Percentiles rank a stretch among this genome's conserved stretches.
These are phyloP conservation scores for Cygnus olor DNA, from an alignment of 2,797 vertebrate species.

Conservation along the genomic window DNA sequence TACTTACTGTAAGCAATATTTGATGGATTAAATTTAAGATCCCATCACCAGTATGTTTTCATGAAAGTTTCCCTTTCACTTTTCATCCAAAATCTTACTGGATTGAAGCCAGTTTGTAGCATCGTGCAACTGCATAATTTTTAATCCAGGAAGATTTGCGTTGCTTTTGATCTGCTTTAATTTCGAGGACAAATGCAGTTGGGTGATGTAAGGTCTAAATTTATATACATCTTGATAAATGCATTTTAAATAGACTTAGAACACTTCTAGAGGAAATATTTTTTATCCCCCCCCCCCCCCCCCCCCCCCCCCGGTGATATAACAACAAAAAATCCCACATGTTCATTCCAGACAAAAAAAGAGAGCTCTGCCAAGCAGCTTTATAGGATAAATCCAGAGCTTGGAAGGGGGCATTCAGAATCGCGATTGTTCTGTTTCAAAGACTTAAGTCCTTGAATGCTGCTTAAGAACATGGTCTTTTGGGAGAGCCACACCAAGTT, in stretches of 20 bases:
- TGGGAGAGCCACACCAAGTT: not conserved
- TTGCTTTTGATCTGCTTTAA: not conserved
- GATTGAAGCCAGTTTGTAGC: not conserved
- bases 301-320: too few species aligned
- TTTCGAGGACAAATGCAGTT: not conserved
- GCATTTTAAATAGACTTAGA: not conserved
- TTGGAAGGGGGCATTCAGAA: not conserved
- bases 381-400: not conserved
- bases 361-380: not conserved
- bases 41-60: not conserved
- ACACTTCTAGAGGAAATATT: not conserved
- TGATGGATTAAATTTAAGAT: not conserved
- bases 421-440: not conserved
- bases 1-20: not conserved
- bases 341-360: not conserved
- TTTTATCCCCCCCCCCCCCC: too few species aligned
- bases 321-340: accelerated
- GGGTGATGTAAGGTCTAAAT: not conserved
- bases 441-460: not conserved
- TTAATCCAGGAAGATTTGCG: not conserved
- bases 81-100: not conserved
- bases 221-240: not conserved
- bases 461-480: not conserved
- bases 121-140: not conserved
- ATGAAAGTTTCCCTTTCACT: not conserved